phyloP scores from a whole-genome alignment of 2,888 invertebrate genomes.

The Trisateles emortualis region DNA sequence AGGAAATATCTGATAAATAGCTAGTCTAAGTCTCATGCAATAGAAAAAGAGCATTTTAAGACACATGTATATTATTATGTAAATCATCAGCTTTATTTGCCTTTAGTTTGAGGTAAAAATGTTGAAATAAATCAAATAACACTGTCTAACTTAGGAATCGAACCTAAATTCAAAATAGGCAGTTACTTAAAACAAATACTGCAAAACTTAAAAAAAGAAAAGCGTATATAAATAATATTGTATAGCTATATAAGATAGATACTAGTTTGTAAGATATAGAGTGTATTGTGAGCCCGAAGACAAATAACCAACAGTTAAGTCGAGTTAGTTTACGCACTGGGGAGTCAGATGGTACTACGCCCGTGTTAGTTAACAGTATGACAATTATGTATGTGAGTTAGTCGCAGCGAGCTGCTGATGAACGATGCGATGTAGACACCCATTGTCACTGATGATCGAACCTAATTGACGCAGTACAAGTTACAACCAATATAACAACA shows the following conservation, averaged over 20 bases:
- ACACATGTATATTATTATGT: too few species aligned
- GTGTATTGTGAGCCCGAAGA: constrained; percentile 61
- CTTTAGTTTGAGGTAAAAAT: too few species aligned
- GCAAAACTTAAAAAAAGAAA: too few species aligned
- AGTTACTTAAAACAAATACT: too few species aligned
- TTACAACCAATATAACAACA: constrained; percentile 43
- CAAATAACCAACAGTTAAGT: constrained; percentile 74
- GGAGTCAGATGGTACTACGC: constrained; percentile 66
- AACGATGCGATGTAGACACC: constrained; percentile 63
- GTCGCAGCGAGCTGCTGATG: constrained; percentile 59
- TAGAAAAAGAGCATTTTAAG: too few species aligned
- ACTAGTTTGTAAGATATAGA: neutral
- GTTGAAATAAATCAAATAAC: too few species aligned
- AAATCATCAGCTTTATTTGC: too few species aligned
- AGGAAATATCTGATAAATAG: too few species aligned
- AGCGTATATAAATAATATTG: too few species aligned
- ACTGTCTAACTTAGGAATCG: neutral
- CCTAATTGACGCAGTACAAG: constrained; percentile 74
- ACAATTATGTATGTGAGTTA: constrained; percentile 69
- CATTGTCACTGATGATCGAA: constrained; percentile 59
- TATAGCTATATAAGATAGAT: too few species aligned
- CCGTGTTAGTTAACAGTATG: constrained; percentile 76
- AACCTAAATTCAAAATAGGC: neutral
- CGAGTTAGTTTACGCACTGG: constrained; percentile 74
- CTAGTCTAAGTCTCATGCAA: too few species aligned